Evolutionary conservation across 2,888 invertebrate species (phyloP).

Genomic region (Junonia oenone): DNA sequence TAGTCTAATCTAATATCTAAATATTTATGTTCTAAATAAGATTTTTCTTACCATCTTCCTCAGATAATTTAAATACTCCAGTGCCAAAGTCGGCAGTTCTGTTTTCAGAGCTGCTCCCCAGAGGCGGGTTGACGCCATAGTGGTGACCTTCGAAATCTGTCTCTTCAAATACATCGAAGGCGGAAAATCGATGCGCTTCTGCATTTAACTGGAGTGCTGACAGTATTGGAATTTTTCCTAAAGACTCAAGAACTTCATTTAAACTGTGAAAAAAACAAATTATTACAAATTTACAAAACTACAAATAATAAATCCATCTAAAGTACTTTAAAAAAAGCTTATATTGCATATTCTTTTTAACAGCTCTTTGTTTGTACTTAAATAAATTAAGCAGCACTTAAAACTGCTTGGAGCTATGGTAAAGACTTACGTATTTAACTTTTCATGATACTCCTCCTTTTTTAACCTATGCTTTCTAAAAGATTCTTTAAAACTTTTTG

Average conservation of each 20-base stretch:
- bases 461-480: conserved; percentile 87
- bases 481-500: conserved; percentile 85
- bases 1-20: no score
- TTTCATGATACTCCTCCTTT: conserved; percentile 84
- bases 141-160: conserved; percentile 67
- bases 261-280: no score
- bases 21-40: no score
- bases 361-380: no score
- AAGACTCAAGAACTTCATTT: conserved; percentile 84
- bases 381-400: neutral
- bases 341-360: no score
- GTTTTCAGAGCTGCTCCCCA: conserved; percentile 60
- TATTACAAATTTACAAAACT: no score
- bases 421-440: conserved; percentile 81
- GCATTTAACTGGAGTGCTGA: conserved; percentile 85
- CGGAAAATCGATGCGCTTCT: conserved; percentile 81
- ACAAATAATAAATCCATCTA: neutral
- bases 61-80: conserved; percentile 66
- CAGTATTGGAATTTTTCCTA: conserved; percentile 91
- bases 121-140: conserved; percentile 54
- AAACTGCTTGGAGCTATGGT: no score
- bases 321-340: no score
- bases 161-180: conserved; percentile 81
- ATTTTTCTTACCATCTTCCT: conserved; percentile 62
- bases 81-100: conserved; percentile 66